Conservation (phyloP, 1,140 invertebrate species). For the Cherax quadricarinatus region DNA sequence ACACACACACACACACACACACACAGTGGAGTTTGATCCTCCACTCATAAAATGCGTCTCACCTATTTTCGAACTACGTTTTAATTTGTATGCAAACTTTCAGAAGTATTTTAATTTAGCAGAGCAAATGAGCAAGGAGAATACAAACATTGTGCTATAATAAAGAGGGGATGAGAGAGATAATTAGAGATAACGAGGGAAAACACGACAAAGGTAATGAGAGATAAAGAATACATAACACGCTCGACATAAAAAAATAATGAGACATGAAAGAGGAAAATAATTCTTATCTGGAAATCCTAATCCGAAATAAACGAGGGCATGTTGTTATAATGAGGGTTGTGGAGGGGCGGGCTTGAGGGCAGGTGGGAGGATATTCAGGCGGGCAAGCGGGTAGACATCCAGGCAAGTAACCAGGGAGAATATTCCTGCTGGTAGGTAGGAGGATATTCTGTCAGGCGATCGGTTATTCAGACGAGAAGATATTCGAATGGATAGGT, state of each 20-base stretch:
- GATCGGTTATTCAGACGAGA: neutral
- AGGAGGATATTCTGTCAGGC: neutral
- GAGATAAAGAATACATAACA: slow-evolving; percentile 4
- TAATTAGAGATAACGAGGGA: slow-evolving; percentile 5
- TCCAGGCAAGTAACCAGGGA: neutral
- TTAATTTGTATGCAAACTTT: no score
- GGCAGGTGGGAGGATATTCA: neutral
- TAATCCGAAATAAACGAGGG: slow-evolving; percentile 28
- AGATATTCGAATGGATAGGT: no score
- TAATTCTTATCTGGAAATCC: slow-evolving; percentile 32
- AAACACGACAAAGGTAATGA: slow-evolving; percentile 9
- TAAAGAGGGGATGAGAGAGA: neutral
- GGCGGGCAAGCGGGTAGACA: neutral
- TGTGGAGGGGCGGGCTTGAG: neutral
- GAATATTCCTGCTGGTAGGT: neutral
- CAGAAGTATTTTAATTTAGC: no score
- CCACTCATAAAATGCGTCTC: no score
- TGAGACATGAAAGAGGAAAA: slow-evolving; percentile 21
- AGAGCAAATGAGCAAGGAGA: neutral
- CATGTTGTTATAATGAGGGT: slow-evolving; percentile 29
- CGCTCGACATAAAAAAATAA: neutral
- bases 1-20: no score
- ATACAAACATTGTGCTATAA: no score
- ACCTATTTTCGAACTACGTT: no score
- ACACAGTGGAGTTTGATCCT: no score